Percentiles rank a stretch among this genome's conserved stretches.
Evolutionary conservation across 1,140 invertebrate genomes (phyloP).

Genomic region (Drosophila kepulauana): DNA sequence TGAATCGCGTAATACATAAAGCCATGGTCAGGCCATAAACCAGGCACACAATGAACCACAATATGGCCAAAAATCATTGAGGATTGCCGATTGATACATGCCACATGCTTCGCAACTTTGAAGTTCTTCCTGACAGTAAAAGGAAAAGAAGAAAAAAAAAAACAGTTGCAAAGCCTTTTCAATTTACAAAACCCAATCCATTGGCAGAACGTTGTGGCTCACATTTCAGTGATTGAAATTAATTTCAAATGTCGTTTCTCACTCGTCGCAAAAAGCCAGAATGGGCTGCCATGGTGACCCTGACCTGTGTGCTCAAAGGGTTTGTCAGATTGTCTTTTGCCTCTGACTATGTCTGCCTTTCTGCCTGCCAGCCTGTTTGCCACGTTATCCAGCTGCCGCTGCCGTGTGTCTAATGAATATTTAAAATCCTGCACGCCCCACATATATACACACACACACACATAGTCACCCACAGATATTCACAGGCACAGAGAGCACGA

Average conservation of each 20-base stretch:
- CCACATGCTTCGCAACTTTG: slow-evolving; percentile 1
- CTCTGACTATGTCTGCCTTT: neutral
- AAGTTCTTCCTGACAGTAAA: slow-evolving; percentile 18
- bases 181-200: slow-evolving; percentile 55
- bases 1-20: slow-evolving; percentile 60
- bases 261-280: slow-evolving; percentile 33
- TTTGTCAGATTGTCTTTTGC: slow-evolving; percentile 31
- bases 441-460: slow-evolving; percentile 20
- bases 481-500: neutral
- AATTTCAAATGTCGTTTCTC: slow-evolving; percentile 80
- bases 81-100: slow-evolving; percentile 25
- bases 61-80: slow-evolving; percentile 46
- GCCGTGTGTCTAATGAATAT: slow-evolving; percentile 71
- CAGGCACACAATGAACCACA: slow-evolving; percentile 46
- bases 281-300: slow-evolving; percentile 29
- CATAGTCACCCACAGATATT: slow-evolving; percentile 2
- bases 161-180: slow-evolving; percentile 41
- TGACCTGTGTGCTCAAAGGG: slow-evolving; percentile 47
- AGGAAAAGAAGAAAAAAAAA: neutral
- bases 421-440: slow-evolving; percentile 70
- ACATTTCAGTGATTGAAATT: slow-evolving; percentile 79
- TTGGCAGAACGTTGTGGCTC: slow-evolving; percentile 43
- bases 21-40: slow-evolving; percentile 50
- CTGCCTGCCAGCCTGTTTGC: slow-evolving; percentile 22
- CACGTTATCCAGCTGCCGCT: slow-evolving; percentile 34